phyloP scores from a whole-genome alignment of 2,888 invertebrate genomes.

The Dioctria linearis region DNA sequence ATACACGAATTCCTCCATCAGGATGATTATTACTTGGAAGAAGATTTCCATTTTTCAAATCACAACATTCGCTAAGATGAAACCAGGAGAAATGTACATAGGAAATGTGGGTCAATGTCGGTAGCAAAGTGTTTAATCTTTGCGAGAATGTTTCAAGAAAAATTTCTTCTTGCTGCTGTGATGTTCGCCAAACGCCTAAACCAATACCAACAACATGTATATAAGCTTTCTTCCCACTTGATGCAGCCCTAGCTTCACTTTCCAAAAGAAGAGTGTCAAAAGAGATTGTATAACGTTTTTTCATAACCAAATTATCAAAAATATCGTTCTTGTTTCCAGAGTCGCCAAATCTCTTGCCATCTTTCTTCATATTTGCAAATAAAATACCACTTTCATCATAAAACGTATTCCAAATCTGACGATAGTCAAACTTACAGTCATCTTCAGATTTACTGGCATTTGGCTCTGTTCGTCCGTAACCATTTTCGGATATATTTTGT shows the following conservation, averaged over 20 bases:
- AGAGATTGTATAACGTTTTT: slow-evolving; percentile 72
- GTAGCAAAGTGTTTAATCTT: slow-evolving; percentile 73
- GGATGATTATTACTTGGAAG: slow-evolving; percentile 64
- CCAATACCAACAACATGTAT: slow-evolving; percentile 79
- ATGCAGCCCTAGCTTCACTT: slow-evolving; percentile 74
- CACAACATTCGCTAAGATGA: slow-evolving; percentile 70
- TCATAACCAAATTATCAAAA: slow-evolving; percentile 69
- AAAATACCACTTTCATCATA: slow-evolving; percentile 60
- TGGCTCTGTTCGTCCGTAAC: slow-evolving; percentile 67
- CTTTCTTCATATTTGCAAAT: slow-evolving; percentile 51
- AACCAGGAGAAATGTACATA: slow-evolving; percentile 81
- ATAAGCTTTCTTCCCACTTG: slow-evolving; percentile 73
- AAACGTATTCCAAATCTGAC: slow-evolving; percentile 62
- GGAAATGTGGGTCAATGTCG: slow-evolving; percentile 73
- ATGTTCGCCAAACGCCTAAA: slow-evolving; percentile 79
- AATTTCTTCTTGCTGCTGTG: slow-evolving; percentile 76
- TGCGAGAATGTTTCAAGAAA: slow-evolving; percentile 78
- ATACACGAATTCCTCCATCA: slow-evolving; percentile 72
- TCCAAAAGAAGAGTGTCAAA: slow-evolving; percentile 78
- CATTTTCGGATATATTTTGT: slow-evolving; percentile 73
- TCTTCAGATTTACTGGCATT: not conserved
- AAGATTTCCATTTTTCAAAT: slow-evolving; percentile 71
- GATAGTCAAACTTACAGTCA: slow-evolving; percentile 32
- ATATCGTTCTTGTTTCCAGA: slow-evolving; percentile 64
- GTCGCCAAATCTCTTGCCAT: slow-evolving; percentile 32